Evolutionary conservation across 1,140 invertebrate species (phyloP).

Genomic region (Vanessa atalanta): DNA sequence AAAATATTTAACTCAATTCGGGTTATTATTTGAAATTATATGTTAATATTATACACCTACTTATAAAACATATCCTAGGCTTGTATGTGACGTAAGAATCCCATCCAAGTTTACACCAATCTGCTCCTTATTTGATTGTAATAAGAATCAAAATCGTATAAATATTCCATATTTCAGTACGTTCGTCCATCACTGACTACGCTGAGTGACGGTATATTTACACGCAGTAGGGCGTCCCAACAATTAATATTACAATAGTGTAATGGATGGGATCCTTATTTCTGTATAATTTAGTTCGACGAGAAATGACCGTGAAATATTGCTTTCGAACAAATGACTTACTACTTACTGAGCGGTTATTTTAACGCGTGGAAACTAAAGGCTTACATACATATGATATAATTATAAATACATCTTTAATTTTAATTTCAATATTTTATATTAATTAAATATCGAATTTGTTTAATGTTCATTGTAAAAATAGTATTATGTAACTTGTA

Average conservation of each 20-base stretch:
- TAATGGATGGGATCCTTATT: conserved; percentile 49
- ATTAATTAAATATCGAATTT: no score
- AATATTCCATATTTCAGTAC: conserved; percentile 16
- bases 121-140: not conserved
- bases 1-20: no score
- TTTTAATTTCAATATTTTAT: no score
- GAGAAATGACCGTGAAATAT: conserved; percentile 36
- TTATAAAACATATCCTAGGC: not conserved
- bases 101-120: not conserved
- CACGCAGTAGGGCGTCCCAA: conserved; percentile 60
- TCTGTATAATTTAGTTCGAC: conserved; percentile 46
- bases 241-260: conserved; percentile 63
- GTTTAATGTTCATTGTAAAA: no score
- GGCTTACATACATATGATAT: not conserved
- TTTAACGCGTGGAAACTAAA: conserved; percentile 9
- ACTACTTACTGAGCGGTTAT: conserved; percentile 27
- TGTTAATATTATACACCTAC: not conserved
- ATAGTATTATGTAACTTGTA: no score
- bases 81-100: not conserved
- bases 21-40: no score
- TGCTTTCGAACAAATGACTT: conserved; percentile 40
- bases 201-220: conserved; percentile 60
- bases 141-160: conserved; percentile 1
- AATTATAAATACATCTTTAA: no score
- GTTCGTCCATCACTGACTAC: conserved; percentile 55